These are phyloP conservation scores for Drosophila triauraria DNA, from an alignment of 1,140 invertebrate species.

Conservation along the genomic window DNA sequence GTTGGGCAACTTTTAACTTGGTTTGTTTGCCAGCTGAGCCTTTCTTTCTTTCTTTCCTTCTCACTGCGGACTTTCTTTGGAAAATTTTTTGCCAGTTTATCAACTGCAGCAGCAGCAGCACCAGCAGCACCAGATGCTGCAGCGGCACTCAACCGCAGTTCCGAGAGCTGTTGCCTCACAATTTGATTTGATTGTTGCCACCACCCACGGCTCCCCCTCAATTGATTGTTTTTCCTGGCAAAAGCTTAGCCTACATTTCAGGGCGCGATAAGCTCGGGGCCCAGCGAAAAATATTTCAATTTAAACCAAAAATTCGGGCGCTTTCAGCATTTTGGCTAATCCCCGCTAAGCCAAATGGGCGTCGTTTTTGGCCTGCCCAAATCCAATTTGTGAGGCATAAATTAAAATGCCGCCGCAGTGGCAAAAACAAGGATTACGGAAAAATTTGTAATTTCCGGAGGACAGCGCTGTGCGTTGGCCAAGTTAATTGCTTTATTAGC, in stretches of 20 bases:
- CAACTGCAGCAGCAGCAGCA: conserved; percentile 61
- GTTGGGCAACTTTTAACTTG: conserved; percentile 34
- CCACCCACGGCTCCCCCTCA: conserved; percentile 14
- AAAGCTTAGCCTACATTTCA: conserved; percentile 78
- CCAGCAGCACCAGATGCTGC: conserved; percentile 15
- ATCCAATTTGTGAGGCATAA: conserved; percentile 74
- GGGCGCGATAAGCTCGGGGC: conserved; percentile 47
- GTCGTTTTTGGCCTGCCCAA: conserved; percentile 50
- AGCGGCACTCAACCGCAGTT: conserved; percentile 20
- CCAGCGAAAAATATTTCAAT: conserved; percentile 50
- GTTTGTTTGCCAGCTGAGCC: conserved; percentile 30
- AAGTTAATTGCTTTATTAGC: conserved; percentile 79
- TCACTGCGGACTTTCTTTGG: conserved; percentile 24
- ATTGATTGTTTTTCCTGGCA: conserved; percentile 52
- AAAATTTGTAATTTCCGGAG: conserved; percentile 71
- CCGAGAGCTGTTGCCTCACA: conserved; percentile 11
- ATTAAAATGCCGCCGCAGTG: conserved; percentile 64
- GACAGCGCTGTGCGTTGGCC: conserved; percentile 13
- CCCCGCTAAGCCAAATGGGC: conserved; percentile 74
- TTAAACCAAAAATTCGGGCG: conserved; percentile 19
- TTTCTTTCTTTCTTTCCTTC: conserved; percentile 4
- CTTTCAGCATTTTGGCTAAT: conserved; percentile 62
- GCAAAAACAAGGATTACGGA: conserved; percentile 32
- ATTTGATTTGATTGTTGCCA: conserved; percentile 34
- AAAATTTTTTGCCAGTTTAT: conserved; percentile 63